These are phyloP conservation scores for Pachyramphus minor DNA, from an alignment of 2,113 vertebrate genomes.

Conservation along the genomic window DNA sequence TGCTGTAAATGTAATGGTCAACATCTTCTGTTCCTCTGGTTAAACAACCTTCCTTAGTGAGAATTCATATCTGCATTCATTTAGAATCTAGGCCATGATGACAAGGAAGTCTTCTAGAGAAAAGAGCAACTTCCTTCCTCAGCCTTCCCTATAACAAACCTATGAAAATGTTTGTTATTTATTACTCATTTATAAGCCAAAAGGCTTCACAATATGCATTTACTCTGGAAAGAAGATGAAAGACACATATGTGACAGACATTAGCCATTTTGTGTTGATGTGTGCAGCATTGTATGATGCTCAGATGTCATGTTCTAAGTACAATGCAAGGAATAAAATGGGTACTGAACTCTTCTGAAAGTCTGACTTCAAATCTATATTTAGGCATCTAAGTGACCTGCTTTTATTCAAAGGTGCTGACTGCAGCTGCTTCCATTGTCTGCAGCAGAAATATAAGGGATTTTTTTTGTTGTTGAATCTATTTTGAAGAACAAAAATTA, in stretches of 20 bases:
- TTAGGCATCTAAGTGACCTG: slow-evolving; percentile 35
- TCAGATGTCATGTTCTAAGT: background rate
- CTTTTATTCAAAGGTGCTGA: slow-evolving; percentile 44
- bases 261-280: background rate
- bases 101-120: background rate
- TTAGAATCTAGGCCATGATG: background rate
- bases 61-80: background rate
- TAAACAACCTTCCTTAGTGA: background rate
- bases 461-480: background rate
- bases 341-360: background rate
- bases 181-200: background rate
- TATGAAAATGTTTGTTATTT: background rate
- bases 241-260: background rate
- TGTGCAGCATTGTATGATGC: background rate
- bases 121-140: background rate
- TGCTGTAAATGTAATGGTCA: background rate
- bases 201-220: background rate
- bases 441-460: background rate
- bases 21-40: background rate
- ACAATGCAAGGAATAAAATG: background rate
- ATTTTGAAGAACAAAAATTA: background rate
- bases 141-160: background rate
- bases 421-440: slow-evolving; percentile 3
- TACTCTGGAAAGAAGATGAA: background rate
- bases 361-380: slow-evolving; percentile 42